A percentile compares a stretch with the other conserved stretches of the same genome.
phyloP scores from a whole-genome alignment of 2,797 vertebrate genomes.

The Labeo calbasu region DNA sequence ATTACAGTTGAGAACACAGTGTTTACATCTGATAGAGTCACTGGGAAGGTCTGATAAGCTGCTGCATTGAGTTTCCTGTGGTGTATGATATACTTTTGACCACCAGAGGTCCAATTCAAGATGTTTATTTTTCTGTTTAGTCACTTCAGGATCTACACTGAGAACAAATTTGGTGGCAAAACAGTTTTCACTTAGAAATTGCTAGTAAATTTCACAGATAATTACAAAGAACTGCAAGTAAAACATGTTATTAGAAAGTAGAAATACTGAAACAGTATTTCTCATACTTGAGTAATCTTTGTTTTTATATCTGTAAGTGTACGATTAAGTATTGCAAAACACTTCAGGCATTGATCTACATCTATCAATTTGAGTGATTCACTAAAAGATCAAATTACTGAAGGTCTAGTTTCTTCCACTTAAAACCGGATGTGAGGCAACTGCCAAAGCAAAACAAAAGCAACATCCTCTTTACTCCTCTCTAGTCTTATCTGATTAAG shows the following conservation, averaged over 20 bases:
- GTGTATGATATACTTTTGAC: slow-evolving; percentile 6
- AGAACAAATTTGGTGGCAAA: not conserved
- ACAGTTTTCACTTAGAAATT: not conserved
- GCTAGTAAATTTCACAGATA: not conserved
- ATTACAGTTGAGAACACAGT: not conserved
- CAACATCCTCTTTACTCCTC: slow-evolving; percentile 51
- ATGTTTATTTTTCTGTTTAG: not conserved
- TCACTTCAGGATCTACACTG: not conserved
- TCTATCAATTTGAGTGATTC: not conserved
- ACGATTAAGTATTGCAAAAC: not conserved
- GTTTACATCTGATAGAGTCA: slow-evolving; percentile 3
- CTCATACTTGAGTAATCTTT: not conserved
- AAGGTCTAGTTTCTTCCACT: slow-evolving; percentile 13
- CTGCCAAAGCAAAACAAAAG: slow-evolving; percentile 17
- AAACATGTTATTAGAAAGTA: not conserved
- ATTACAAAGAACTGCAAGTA: not conserved
- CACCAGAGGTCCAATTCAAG: slow-evolving; percentile 25
- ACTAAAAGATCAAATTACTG: slow-evolving; percentile 31
- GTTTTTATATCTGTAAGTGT: too few species aligned
- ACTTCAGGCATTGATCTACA: slow-evolving; percentile 20
- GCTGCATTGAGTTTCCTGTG: not conserved
- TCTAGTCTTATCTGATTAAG: slow-evolving; percentile 70
- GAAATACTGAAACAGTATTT: not conserved
- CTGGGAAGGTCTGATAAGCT: not conserved
- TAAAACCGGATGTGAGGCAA: not conserved